Evolutionary conservation across 2,797 vertebrate species (phyloP), one percentile per base, ranked within the genome.

Genomic region (Perodicticus potto): DNA sequence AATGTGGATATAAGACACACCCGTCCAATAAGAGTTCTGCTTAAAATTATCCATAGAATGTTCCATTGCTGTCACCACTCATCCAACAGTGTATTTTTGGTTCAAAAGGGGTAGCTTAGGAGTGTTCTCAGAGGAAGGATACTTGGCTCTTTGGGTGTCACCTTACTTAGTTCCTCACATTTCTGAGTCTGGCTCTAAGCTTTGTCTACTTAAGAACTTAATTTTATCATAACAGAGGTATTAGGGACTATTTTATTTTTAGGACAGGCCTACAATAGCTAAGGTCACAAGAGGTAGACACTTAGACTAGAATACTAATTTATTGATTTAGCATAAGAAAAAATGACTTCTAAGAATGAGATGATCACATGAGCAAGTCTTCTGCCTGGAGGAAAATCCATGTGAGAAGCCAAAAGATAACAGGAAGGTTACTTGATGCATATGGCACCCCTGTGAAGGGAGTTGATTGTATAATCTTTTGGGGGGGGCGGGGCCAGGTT

Each of bases 401-500:
- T 25, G 12, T 55, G 29, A 55, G 19, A 91, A 97, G 37, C 40
- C 76, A 92, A 70, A 91, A 84, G 23, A 27, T 61, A 95, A 65
- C 10, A 89, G 29, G 29, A 49, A 93, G 27, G 14, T 78, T 89
- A 34, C 20, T 95, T 88, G 73, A 40, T 90, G 37, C 85, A 13
- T 86, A 37, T 91, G 53, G 29, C 6, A 86, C 20, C 23, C 22
- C 25, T 93, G 57, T 55, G 82, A 91, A 45, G 16, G 53, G 20
- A 93, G n/a, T 80, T 82, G 40, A 20, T 88, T 95, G 25, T 93
- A 91, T 81, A 93, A 84, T 90, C 29, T 77, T 91, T 40, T 40
- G 5, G 40, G 40, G 40, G 40, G 40, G 40, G 3, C 40, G 40
- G 40, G 40, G 40, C 40, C 40, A 40, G 40, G 40, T 40, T 40